phyloP scores from a whole-genome alignment of 2,797 vertebrate species.

The Acanthurus lineatus region DNA sequence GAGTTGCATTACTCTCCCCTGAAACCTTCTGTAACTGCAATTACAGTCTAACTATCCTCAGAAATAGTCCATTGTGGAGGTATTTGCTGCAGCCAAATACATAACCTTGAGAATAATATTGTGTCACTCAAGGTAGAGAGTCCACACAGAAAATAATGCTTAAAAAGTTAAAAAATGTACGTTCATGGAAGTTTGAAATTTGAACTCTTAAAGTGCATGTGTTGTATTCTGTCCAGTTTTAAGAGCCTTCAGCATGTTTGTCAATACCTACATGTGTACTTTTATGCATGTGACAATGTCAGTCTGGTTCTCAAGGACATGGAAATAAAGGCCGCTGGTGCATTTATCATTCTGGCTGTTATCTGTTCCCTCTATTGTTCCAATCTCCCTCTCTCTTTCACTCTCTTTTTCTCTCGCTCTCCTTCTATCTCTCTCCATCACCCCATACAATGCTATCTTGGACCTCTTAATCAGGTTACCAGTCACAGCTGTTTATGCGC shows the following conservation, averaged over 20 bases:
- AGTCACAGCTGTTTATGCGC: conserved; percentile 74
- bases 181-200: not conserved
- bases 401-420: conserved; percentile 35
- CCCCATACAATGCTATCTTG: conserved; percentile 73
- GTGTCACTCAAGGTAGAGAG: not conserved
- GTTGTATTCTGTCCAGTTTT: not conserved
- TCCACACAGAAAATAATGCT: not conserved
- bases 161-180: not conserved
- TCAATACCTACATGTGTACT: not conserved
- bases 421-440: conserved; percentile 45
- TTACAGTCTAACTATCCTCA: not conserved
- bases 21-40: not conserved
- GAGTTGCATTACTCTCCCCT: not conserved
- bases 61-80: not conserved
- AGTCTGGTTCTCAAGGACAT: conserved; percentile 12
- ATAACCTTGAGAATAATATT: conserved; percentile 1
- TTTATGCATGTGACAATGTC: conserved; percentile 10
- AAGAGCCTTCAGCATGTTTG: not conserved
- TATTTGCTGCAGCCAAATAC: not conserved
- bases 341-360: conserved; percentile 55
- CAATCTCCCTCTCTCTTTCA: conserved; percentile 38
- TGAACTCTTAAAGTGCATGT: not conserved
- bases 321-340: conserved; percentile 10
- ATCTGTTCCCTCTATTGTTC: conserved; percentile 45
- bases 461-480: conserved; percentile 79